Evolutionary conservation across 2,888 invertebrate species (phyloP), one percentile per base, ranked within the genome.

Genomic region (Xestia xanthographa): DNA sequence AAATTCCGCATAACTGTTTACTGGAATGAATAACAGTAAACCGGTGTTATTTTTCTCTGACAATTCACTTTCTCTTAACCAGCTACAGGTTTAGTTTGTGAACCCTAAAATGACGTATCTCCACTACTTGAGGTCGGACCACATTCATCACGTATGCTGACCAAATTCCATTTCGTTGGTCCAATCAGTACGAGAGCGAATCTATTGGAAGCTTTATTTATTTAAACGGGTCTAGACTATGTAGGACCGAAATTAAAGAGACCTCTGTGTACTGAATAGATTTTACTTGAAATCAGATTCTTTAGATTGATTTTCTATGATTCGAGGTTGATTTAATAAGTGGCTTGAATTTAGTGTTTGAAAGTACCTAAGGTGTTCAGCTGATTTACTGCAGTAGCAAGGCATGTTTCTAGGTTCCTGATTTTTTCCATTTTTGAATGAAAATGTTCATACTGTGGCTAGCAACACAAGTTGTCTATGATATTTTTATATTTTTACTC

Each of bases 151-250:
- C 73, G 71, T 74, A 73, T 58, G 38, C 56, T 65, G 58, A 60
- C 53, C 34, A 60, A 75, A 79, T 77, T 71, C 79, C 14, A 83
- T 83, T 77, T 73, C 20, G 22, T 79, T 69, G 17, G 38, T 63
- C 22, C 70, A 66, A 77, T 77, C 41, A 74, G 53, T 62, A 56
- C n/a, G n/a, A 62, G 60, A 50, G 56, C 58, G 8, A 43, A 50
- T 71, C 20, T 63, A 68, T 60, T 60, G 68, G 29, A 78, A 1
- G 29, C 29, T 38, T 84, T 73, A 69, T 75, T 79, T 86, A 76
- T 72, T 83, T 79, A 77, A 72, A 75, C 34, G 17, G 78, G n/a
- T 41, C 77, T 58, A 74, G 73, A 71, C 41, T 50, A n/a, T 34
- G 20, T 34, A 17, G 62, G 48, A 38, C 68, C 68, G n/a, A 43